Percentiles rank a stretch among this genome's conserved stretches.
Evolutionary conservation across 2,113 vertebrate species (phyloP).

Genomic region (Cebidichthys violaceus): DNA sequence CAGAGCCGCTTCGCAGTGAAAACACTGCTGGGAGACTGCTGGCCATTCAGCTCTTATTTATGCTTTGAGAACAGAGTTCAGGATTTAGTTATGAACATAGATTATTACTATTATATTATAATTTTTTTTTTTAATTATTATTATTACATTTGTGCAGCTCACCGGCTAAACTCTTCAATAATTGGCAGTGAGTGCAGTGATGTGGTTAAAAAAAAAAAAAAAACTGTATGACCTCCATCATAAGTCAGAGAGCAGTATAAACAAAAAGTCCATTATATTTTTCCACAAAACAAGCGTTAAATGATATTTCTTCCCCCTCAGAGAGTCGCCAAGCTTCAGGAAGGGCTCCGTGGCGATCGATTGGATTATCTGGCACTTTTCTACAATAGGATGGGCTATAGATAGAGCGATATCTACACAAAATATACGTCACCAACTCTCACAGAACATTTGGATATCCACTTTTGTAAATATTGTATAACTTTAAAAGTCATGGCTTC

Average conservation of each 20-base stretch:
- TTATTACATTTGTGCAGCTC: conserved; percentile 57
- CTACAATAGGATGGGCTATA: conserved; percentile 67
- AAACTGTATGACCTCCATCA: conserved; percentile 50
- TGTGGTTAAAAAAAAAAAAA: conserved; percentile 19
- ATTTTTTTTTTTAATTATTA: conserved; percentile 71
- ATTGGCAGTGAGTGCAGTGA: conserved; percentile 32
- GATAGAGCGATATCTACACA: conserved; percentile 51
- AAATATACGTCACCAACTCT: conserved; percentile 68
- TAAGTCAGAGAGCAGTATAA: conserved; percentile 41
- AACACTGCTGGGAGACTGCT: conserved; percentile 51
- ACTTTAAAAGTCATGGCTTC: conserved; percentile 79
- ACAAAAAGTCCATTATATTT: conserved; percentile 41
- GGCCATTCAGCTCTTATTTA: conserved; percentile 55
- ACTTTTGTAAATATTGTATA: conserved; percentile 86
- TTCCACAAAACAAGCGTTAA: conserved; percentile 47
- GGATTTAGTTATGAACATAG: conserved; percentile 33
- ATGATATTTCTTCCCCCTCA: conserved; percentile 37
- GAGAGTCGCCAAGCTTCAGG: conserved; percentile 56
- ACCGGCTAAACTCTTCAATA: conserved; percentile 34
- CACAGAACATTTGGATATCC: conserved; percentile 74
- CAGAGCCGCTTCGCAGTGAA: conserved; percentile 39
- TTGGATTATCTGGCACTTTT: conserved; percentile 78
- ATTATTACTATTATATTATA: conserved; percentile 64
- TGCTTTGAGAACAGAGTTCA: conserved; percentile 48
- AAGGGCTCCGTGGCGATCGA: conserved; percentile 70